phyloP scores from a whole-genome alignment of 2,797 vertebrate genomes.

The Pempheris klunzingeri region DNA sequence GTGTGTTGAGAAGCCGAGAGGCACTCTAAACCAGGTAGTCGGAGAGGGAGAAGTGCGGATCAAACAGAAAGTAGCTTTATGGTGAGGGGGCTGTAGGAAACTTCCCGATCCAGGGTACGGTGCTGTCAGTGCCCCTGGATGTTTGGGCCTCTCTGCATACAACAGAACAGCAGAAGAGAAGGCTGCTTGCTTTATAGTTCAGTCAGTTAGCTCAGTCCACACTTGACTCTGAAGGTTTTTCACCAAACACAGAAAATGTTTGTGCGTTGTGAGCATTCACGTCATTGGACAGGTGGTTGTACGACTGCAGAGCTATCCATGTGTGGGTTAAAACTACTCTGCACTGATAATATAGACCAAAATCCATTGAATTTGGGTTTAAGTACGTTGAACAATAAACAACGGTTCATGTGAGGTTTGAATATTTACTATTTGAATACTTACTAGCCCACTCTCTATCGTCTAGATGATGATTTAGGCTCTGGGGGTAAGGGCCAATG shows the following conservation, averaged over 20 bases:
- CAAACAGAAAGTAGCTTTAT: slow-evolving; percentile 28
- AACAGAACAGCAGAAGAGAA: slow-evolving; percentile 15
- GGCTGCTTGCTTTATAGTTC: slow-evolving; percentile 18
- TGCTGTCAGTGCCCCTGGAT: slow-evolving; percentile 30
- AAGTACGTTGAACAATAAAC: not conserved
- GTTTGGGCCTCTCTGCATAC: slow-evolving; percentile 34
- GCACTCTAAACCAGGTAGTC: slow-evolving; percentile 23
- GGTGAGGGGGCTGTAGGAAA: slow-evolving; percentile 13
- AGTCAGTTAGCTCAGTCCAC: slow-evolving; percentile 27
- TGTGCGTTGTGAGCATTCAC: not conserved
- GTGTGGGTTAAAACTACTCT: not conserved
- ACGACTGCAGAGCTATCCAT: not conserved
- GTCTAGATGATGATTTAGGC: too few relatives aligned
- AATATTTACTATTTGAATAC: too few relatives aligned
- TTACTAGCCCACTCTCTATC: too few relatives aligned
- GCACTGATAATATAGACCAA: not conserved
- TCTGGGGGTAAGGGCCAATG: too few relatives aligned
- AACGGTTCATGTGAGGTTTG: not conserved
- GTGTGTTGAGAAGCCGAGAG: slow-evolving; percentile 31
- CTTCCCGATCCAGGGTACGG: not conserved
- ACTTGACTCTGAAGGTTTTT: slow-evolving; percentile 23
- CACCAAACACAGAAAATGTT: slow-evolving; percentile 16
- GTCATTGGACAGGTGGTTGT: not conserved
- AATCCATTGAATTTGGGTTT: not conserved
- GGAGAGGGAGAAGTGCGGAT: slow-evolving; percentile 22